Evolutionary conservation across 2,797 vertebrate genomes (phyloP).

Genomic region (Mallotus villosus): DNA sequence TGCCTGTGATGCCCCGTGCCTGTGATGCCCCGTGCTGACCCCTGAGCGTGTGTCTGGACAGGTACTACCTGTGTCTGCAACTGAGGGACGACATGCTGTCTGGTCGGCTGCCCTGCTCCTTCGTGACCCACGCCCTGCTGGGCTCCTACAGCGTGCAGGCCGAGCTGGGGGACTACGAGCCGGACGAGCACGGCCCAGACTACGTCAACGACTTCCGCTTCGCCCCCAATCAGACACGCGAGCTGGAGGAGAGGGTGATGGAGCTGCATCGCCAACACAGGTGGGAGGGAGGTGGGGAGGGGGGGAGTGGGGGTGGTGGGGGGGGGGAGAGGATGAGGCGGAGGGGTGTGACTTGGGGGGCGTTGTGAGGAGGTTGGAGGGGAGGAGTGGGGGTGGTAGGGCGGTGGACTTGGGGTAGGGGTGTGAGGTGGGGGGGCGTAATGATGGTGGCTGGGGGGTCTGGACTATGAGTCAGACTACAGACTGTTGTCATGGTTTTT

Average conservation of each 20-base stretch:
- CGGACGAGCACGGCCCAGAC: constrained; percentile 88
- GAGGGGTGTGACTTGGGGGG: background rate
- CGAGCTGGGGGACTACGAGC: constrained; percentile 90
- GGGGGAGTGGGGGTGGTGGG: no score
- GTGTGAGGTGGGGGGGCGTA: no score
- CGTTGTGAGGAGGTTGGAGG: no score
- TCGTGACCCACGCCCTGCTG: constrained; percentile 94
- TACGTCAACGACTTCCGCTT: constrained; percentile 92
- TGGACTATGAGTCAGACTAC: no score
- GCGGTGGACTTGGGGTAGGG: no score
- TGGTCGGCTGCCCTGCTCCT: constrained; percentile 93
- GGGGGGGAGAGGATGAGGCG: no score
- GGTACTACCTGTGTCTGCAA: constrained; percentile 98
- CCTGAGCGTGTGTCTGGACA: constrained; percentile 50
- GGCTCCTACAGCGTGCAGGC: constrained; percentile 96
- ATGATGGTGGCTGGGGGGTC: no score
- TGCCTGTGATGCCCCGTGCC: no score
- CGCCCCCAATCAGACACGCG: constrained; percentile 92
- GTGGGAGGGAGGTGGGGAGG: constrained; percentile 57
- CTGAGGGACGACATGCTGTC: constrained; percentile 95
- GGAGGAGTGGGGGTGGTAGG: no score
- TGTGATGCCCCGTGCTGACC: no score
- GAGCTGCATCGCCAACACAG: constrained; percentile 95
- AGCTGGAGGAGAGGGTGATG: constrained; percentile 96
- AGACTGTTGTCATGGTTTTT: no score